Evolutionary conservation across 2,797 vertebrate species (phyloP).

Genomic region (Rhinophrynus dorsalis): DNA sequence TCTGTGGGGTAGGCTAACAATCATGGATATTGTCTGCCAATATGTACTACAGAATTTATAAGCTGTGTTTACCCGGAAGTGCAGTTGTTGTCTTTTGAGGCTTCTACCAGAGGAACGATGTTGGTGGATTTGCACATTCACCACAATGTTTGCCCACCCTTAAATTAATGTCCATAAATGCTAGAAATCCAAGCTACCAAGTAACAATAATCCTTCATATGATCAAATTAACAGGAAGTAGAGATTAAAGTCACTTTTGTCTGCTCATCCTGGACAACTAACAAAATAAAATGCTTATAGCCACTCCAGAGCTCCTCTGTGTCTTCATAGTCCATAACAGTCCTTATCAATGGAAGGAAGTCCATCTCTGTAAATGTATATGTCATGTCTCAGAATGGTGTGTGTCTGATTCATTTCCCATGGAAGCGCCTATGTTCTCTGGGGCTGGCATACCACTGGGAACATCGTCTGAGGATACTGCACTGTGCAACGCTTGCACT

Average conservation of each 20-base stretch:
- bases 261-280: conserved; percentile 38
- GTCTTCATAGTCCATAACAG: background rate
- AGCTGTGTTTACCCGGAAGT: too few species aligned
- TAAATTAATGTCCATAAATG: too few species aligned
- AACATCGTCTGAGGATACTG: conserved; percentile 34
- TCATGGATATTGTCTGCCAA: too few species aligned
- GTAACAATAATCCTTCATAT: conserved; percentile 15
- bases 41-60: too few species aligned
- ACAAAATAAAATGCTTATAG: conserved; percentile 45
- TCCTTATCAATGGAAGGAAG: background rate
- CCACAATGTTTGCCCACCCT: too few species aligned
- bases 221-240: background rate
- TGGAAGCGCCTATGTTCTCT: conserved; percentile 48
- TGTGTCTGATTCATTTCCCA: conserved; percentile 44
- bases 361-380: conserved; percentile 41
- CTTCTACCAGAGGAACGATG: too few species aligned
- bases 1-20: too few species aligned
- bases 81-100: too few species aligned
- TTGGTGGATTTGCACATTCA: too few species aligned
- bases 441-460: conserved; percentile 40
- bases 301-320: conserved; percentile 5
- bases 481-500: background rate
- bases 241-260: background rate
- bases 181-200: too few species aligned
- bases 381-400: conserved; percentile 51